Evolutionary conservation across 2,113 vertebrate species (phyloP), one percentile per base, ranked within the genome.

Genomic region (Clupea harengus): DNA sequence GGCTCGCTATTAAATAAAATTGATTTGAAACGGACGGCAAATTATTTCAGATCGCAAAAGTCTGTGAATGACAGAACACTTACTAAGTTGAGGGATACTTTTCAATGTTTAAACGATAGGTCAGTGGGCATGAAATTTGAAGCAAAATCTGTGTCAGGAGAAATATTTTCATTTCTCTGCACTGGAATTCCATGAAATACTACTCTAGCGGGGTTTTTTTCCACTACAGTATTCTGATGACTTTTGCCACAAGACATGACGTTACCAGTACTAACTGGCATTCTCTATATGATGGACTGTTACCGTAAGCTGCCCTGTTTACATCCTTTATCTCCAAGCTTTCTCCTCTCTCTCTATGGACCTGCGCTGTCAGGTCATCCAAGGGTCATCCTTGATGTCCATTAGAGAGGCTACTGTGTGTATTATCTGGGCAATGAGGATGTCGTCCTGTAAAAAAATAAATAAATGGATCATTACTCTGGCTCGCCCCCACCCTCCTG

Each of bases 391-490:
- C 88, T 84, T 90, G 90, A 90, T 92, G 92, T 95, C 94, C 93
- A 95, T 95, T 95, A 95, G 94, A 91, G 92, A 91, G 91, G 92
- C 89, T 93, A 94, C 94, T 94, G 92, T 95, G 93, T 93, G 92
- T 91, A 91, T 93, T 92, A 92, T 93, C 93, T 92, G 90, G 93
- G 94, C 94, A 94, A 94, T 91, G 90, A 92, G 94, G 94, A 92
- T 92, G 94, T 95, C 93, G 93, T 20, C 92, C 91, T 89, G 91
- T 78, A 78, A 78, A 78, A 78, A 78, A 89, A 93, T 90, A 90
- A 93, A 94, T 93, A 94, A 94, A 60, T 92, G 94, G 95, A 94
- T 95, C 94, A 95, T 95, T 95, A 95, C 91, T 93, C 91, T 92
- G 92, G 89, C 92, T 92, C 92, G 89, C 93, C 93, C 93, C 93